These are phyloP conservation scores for Agapostemon virescens DNA, from an alignment of 2,888 invertebrate genomes.

Conservation along the genomic window DNA sequence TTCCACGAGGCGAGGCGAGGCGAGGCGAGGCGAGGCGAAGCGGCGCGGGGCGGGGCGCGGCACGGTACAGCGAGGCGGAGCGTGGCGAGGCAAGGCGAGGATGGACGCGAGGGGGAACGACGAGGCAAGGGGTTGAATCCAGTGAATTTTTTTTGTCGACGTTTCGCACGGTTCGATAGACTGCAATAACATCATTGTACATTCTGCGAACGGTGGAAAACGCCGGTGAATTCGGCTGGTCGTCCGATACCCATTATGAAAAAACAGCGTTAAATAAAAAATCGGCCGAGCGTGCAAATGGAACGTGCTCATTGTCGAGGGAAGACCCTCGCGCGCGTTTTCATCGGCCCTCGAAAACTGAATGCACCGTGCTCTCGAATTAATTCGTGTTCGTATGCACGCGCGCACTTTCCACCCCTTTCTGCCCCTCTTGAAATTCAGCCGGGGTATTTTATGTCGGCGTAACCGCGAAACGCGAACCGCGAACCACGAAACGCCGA, in stretches of 20 bases:
- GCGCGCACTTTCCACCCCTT: slow-evolving; percentile 25
- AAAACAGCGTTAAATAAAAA: slow-evolving; percentile 53
- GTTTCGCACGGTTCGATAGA: slow-evolving; percentile 19
- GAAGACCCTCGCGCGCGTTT: slow-evolving; percentile 44
- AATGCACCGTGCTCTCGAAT: slow-evolving; percentile 55
- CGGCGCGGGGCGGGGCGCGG: too few relatives aligned
- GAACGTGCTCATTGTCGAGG: slow-evolving; percentile 58
- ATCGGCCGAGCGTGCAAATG: slow-evolving; percentile 52
- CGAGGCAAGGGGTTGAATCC: not conserved
- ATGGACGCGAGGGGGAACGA: too few relatives aligned
- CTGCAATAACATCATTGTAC: slow-evolving; percentile 30
- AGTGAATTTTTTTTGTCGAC: slow-evolving; percentile 17
- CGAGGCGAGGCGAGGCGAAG: too few relatives aligned
- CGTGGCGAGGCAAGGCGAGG: too few relatives aligned
- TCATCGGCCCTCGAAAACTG: slow-evolving; percentile 53
- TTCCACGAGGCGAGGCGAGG: not conserved
- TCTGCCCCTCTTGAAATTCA: slow-evolving; percentile 36
- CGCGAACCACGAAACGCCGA: slow-evolving; percentile 17
- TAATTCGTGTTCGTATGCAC: slow-evolving; percentile 55
- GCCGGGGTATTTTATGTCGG: slow-evolving; percentile 50
- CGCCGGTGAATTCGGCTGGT: slow-evolving; percentile 11
- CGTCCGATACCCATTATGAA: slow-evolving; percentile 29
- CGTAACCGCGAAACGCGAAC: slow-evolving; percentile 35
- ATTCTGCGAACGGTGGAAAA: slow-evolving; percentile 10
- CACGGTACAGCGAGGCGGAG: not conserved